Evolutionary conservation across 2,888 invertebrate species (phyloP).

Genomic region (Crepidodera aurea): DNA sequence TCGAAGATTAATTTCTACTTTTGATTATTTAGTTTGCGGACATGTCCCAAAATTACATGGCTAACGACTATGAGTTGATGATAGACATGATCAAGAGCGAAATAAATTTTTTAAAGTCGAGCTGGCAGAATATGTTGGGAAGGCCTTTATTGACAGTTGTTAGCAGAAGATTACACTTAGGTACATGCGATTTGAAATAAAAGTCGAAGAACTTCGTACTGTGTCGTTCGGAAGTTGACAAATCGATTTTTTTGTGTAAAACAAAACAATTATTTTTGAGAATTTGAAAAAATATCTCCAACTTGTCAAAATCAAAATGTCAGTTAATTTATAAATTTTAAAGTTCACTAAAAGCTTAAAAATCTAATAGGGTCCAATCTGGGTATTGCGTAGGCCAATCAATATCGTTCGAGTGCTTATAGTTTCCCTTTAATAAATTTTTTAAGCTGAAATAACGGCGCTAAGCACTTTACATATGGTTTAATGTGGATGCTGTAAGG

Average conservation of each 20-base stretch:
- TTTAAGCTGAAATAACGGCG: too few species aligned
- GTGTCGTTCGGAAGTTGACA: neutral
- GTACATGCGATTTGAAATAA: conserved; percentile 65
- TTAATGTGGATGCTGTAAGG: too few species aligned
- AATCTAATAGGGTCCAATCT: too few species aligned
- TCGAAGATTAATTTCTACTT: neutral
- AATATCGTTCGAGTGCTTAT: too few species aligned
- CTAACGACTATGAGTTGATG: conserved; percentile 97
- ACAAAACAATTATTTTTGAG: too few species aligned
- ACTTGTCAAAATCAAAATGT: too few species aligned
- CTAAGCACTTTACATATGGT: too few species aligned
- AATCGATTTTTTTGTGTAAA: neutral
- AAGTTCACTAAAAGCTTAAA: too few species aligned
- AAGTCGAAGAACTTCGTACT: neutral
- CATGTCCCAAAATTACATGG: conserved; percentile 97
- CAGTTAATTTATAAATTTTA: too few species aligned
- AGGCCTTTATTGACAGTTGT: conserved; percentile 93
- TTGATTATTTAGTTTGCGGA: conserved; percentile 87
- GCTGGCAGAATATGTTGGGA: conserved; percentile 98
- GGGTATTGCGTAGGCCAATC: too few species aligned
- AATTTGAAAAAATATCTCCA: too few species aligned
- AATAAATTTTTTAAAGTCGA: conserved; percentile 96
- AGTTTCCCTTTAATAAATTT: too few species aligned
- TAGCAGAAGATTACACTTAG: conserved; percentile 88
- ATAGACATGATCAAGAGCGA: conserved; percentile 97